Evolutionary conservation across 1,140 invertebrate genomes (phyloP).

Genomic region (Drosophila tani): DNA sequence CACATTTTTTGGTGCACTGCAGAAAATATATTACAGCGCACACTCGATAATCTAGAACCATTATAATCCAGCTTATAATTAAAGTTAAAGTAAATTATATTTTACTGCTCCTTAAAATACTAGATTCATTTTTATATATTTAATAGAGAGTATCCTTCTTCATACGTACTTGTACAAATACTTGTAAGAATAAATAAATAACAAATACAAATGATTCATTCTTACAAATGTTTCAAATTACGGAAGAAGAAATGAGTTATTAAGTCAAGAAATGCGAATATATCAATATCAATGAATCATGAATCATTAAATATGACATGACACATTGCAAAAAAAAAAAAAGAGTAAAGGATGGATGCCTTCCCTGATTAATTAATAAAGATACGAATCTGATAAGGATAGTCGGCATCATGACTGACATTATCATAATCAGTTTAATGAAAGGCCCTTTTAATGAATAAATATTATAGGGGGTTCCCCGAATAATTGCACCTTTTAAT

Average conservation of each 20-base stretch:
- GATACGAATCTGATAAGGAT: background rate
- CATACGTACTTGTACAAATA: too few species aligned
- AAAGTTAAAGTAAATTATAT: too few species aligned
- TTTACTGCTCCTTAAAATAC: too few species aligned
- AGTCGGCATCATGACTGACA: background rate
- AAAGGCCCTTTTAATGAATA: background rate
- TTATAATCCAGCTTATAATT: too few species aligned
- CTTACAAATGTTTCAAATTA: conserved; percentile 6
- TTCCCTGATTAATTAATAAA: background rate
- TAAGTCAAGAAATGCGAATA: conserved; percentile 3
- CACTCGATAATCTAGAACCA: background rate
- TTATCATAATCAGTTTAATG: background rate
- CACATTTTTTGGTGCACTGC: conserved; percentile 28
- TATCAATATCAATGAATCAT: background rate
- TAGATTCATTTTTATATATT: background rate
- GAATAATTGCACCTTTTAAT: too few species aligned
- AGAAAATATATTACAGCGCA: background rate
- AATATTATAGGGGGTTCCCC: background rate
- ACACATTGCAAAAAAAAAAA: conserved; percentile 3
- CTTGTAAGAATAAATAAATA: background rate
- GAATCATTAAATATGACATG: conserved; percentile 11
- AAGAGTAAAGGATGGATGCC: background rate
- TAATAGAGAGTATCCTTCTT: background rate
- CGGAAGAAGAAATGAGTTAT: background rate
- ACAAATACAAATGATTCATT: conserved; percentile 3